phyloP scores from a whole-genome alignment of 2,888 invertebrate genomes.

The Chesias legatella region DNA sequence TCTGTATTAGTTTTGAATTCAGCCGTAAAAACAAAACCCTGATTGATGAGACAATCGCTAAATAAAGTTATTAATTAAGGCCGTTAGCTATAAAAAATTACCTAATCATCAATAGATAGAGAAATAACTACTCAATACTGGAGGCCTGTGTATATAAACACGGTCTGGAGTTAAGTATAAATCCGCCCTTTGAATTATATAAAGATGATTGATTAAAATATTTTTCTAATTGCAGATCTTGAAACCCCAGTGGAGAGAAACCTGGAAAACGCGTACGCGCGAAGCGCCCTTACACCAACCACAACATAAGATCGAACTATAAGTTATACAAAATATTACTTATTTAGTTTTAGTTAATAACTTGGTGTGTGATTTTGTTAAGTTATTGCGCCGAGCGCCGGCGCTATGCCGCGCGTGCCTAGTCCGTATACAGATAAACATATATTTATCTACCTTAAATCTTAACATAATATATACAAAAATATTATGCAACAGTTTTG shows the following conservation, averaged over 20 bases:
- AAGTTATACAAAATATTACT: constrained; percentile 67
- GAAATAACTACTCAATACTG: no score
- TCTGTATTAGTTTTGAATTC: no score
- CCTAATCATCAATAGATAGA: no score
- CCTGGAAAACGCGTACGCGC: constrained; percentile 49
- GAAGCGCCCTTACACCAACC: constrained; percentile 59
- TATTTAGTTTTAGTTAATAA: constrained; percentile 72
- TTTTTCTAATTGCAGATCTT: constrained; percentile 64
- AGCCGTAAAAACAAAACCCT: no score
- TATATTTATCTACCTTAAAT: constrained; percentile 73
- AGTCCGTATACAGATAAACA: constrained; percentile 76
- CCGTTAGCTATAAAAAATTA: no score
- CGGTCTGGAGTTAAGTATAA: no score
- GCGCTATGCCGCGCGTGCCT: constrained; percentile 68
- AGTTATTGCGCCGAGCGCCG: constrained; percentile 74
- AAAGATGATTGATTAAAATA: background rate
- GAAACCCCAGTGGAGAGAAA: constrained; percentile 55
- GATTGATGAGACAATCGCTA: no score
- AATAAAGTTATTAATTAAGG: no score
- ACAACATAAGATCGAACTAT: constrained; percentile 49
- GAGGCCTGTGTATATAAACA: no score
- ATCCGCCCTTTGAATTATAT: background rate
- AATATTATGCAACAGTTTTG: constrained; percentile 62
- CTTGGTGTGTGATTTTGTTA: constrained; percentile 76
- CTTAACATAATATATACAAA: constrained; percentile 58